A percentile compares a stretch with the other conserved stretches of the same genome.
Evolutionary conservation across 2,113 vertebrate species (phyloP).

Genomic region (Microcebus ravelobensis): DNA sequence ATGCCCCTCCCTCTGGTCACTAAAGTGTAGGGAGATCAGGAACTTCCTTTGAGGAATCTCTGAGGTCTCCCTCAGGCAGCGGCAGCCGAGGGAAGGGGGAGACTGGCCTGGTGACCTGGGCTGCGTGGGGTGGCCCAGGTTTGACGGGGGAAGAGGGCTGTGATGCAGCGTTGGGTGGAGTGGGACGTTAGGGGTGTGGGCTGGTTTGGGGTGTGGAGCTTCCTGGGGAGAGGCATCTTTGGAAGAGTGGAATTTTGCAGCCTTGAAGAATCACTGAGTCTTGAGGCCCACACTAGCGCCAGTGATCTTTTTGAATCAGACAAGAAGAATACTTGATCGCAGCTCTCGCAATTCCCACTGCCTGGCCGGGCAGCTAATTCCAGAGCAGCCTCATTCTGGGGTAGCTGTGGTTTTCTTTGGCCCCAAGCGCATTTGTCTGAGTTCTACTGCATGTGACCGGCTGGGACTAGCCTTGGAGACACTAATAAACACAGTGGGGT

Average conservation of each 20-base stretch:
- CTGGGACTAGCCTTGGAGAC: neutral
- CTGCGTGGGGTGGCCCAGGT: neutral
- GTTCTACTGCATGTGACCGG: neutral
- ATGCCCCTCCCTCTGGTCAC: neutral
- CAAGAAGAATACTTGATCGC: neutral
- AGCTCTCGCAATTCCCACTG: neutral
- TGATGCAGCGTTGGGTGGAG: neutral
- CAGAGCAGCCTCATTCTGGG: neutral
- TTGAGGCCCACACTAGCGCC: neutral
- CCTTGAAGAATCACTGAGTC: neutral
- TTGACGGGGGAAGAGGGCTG: neutral
- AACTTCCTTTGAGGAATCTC: neutral
- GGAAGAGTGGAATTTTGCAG: neutral
- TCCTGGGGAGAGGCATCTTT: neutral
- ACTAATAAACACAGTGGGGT: neutral
- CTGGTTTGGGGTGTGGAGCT: neutral
- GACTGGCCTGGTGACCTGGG: neutral
- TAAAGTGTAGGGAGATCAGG: neutral
- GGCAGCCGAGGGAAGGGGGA: too few species aligned
- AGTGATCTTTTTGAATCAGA: neutral
- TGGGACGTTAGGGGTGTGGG: neutral
- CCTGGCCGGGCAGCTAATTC: neutral
- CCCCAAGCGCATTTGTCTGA: neutral
- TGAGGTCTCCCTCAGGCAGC: too few species aligned
- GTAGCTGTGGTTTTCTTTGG: neutral